Conservation (phyloP, 2,888 invertebrate genomes). For the Erebia ligea region DNA sequence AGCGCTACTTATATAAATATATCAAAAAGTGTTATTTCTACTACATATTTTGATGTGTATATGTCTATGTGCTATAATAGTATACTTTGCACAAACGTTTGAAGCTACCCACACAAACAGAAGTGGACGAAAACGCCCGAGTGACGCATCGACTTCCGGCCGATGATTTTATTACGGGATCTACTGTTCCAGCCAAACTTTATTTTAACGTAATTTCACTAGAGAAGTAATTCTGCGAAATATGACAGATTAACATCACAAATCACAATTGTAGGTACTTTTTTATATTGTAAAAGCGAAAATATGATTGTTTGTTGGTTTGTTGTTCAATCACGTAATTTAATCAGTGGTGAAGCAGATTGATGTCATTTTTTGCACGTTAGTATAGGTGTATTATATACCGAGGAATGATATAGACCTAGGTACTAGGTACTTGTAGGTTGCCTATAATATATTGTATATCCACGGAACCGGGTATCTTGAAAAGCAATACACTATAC, state of each 20-base stretch:
- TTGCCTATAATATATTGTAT: no score
- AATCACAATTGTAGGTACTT: neutral
- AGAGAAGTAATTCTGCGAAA: conserved; percentile 19
- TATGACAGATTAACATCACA: conserved; percentile 8
- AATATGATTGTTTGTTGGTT: no score
- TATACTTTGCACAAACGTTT: conserved; percentile 30
- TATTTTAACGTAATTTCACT: conserved; percentile 40
- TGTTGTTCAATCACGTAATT: no score
- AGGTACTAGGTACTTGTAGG: no score
- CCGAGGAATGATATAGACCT: no score
- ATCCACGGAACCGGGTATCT: no score
- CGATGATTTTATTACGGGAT: conserved; percentile 78
- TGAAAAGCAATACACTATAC: no score
- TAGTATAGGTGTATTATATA: no score
- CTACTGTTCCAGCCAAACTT: conserved; percentile 58
- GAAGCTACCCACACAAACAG: conserved; percentile 67
- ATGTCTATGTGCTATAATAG: conserved; percentile 11
- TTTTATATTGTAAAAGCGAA: no score
- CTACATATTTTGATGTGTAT: conserved; percentile 13
- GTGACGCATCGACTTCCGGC: conserved; percentile 82
- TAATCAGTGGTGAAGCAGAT: no score
- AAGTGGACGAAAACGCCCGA: conserved; percentile 74
- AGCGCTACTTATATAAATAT: neutral
- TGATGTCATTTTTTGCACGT: no score
- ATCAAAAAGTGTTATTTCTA: neutral